Base-by-base conservation (phyloP, 2,113 vertebrate species). In the Cheilinus undulatus region DNA sequence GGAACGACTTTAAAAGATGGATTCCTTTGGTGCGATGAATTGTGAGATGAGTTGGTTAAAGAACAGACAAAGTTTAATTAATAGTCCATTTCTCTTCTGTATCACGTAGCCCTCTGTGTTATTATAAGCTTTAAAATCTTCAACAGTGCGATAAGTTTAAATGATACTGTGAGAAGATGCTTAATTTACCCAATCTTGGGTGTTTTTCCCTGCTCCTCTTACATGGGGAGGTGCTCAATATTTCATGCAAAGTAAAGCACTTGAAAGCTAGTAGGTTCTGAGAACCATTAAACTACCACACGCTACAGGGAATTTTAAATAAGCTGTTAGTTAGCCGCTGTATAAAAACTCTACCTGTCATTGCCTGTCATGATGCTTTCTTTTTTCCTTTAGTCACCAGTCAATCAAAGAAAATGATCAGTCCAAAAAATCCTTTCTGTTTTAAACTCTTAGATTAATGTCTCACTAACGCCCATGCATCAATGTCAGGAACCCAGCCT, bases 1-100 rank as follows among this genome's bases (percentile, higher is more conserved):
- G 59, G 23, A 63, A 48, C 4, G 9, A 36, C 59, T 64, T 49
- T 74, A 64, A n/a, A 52, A 26, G 54, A 56, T 34, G 43, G 46
- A 51, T 71, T 43, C 26, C 53, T 38, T 27, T 38, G 45, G 45
- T 36, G 36, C 22, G 38, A 28, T 65, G 57, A 63, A 61, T 59
- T 59, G 45, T 45, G 36, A 22, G 38, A 28, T 65, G 57, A 63
- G 54, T 52, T 65, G 24, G 56, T 43, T 20, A 1, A 51, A 51
- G 20, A 19, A 32, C 34, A 19, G 17, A 43, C 10, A 22, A 22
- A 54, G 56, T 62, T 56, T 23, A 46, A 62, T 62, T 10, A 32
- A 42, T n/a, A 20, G 1, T 59, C 24, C 11, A 24, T 6, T 43
- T 43, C 14, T 48, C 10, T 19, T n/a, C 23, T 22, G 9, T 27